Evolutionary conservation across 1,140 invertebrate genomes (phyloP).

Genomic region (Zaprionus nigranus): DNA sequence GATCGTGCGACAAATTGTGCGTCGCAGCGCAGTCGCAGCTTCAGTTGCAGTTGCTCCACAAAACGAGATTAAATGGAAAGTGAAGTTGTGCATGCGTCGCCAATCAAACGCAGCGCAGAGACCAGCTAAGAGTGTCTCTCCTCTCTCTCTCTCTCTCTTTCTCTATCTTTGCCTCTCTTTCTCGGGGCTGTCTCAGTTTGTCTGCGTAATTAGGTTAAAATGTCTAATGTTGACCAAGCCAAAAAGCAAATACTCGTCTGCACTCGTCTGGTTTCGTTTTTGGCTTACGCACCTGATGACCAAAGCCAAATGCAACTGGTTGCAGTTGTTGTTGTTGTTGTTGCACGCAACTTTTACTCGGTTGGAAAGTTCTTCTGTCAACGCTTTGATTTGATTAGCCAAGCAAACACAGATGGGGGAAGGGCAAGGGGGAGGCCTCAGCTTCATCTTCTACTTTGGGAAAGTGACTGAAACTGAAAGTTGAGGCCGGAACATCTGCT

Average conservation of each 20-base stretch:
- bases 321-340: conserved; percentile 12
- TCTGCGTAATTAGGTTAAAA: conserved; percentile 81
- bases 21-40: conserved; percentile 15
- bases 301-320: conserved; percentile 43
- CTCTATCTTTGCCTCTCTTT: conserved; percentile 13
- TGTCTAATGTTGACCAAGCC: conserved; percentile 78
- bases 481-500: conserved; percentile 26
- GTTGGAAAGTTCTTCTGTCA: conserved; percentile 59
- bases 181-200: conserved; percentile 47
- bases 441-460: conserved; percentile 5
- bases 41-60: conserved; percentile 56
- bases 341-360: conserved; percentile 52
- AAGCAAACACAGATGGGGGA: not conserved
- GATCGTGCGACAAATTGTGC: conserved; percentile 75
- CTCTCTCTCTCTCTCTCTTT: conserved; percentile 2
- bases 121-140: conserved; percentile 10
- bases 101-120: conserved; percentile 51
- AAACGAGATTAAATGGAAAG: conserved; percentile 82
- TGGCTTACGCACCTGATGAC: conserved; percentile 64
- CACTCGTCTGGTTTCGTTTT: conserved; percentile 49
- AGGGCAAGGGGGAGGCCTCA: not conserved
- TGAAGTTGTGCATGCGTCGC: conserved; percentile 76
- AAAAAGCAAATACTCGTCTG: conserved; percentile 70
- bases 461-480: conserved; percentile 52
- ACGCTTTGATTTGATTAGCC: conserved; percentile 57